Evolutionary conservation across 2,888 invertebrate genomes (phyloP), one percentile per base, ranked within the genome.

Genomic region (Stenodema calcarata): DNA sequence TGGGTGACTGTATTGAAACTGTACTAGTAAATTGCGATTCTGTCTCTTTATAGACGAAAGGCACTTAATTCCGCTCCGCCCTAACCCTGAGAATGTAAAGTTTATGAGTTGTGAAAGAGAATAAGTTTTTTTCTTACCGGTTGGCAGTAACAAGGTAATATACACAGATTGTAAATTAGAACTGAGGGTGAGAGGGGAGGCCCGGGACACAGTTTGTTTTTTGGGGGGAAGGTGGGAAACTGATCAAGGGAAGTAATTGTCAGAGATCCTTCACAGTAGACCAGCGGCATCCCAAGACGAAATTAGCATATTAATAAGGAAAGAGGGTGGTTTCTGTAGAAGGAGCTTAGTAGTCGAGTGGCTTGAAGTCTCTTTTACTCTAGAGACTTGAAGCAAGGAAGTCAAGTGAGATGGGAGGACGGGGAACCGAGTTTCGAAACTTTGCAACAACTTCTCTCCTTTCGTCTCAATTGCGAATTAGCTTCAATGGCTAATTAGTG

Each of bases 231-330:
- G 75, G 70, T 42, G 75, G 84, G 54, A 86, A 86, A 86, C 81
- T 86, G 86, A 86, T 86, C 86, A 86, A 86, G 86, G 81, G 81
- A 86, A 82, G 81, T 81, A 86, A 86, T 86, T 86, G 86, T 86
- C 86, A 86, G 78, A 78, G 86, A 80, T 86, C 81, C 81, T 78
- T 86, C 78, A 86, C 76, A 86, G 50, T 41, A 54, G 42, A 54
- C 54, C 23, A 62, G 62, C 83, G 30, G 47, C 50, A 28, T 54
- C 80, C 41, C 78, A 44, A 44, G 78, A 30, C 54, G 80, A 80
- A 80, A 80, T 80, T 80, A 80, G 80, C 80, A 80, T 80, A 80
- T 80, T 80, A 80, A 80, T 80, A 80, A 80, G 78, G 78, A 41
- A 44, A 42, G 80, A 80, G 80, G 80, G 54, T 30, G 54, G 80